Evolutionary conservation across 2,113 vertebrate species (phyloP).

Genomic region (Hylia prasina): DNA sequence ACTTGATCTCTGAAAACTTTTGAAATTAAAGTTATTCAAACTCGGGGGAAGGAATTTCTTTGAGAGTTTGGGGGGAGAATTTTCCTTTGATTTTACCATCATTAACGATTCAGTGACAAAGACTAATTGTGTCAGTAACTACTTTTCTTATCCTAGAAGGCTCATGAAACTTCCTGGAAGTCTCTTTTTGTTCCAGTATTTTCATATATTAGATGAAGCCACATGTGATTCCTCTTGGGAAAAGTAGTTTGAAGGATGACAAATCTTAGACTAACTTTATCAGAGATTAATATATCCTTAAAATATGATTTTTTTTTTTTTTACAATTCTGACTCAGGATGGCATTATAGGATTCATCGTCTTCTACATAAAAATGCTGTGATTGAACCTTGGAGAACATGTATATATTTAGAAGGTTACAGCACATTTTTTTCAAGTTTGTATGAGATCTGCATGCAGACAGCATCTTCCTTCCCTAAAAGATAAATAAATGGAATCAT

Average conservation of each 20-base stretch:
- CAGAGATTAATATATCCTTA: conserved; percentile 24
- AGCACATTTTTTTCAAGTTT: background rate
- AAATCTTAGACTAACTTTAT: background rate
- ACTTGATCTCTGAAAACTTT: background rate
- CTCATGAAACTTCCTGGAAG: background rate
- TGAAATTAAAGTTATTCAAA: background rate
- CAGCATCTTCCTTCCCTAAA: background rate
- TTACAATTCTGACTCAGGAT: background rate
- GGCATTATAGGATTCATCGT: background rate
- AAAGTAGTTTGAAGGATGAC: background rate
- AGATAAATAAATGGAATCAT: background rate
- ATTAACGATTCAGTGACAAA: background rate
- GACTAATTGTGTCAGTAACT: background rate
- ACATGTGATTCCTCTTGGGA: background rate
- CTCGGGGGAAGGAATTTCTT: background rate
- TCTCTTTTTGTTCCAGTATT: background rate
- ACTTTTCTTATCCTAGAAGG: background rate
- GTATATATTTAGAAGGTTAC: background rate
- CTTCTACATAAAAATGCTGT: background rate
- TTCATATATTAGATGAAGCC: conserved; percentile 30
- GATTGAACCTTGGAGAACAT: background rate
- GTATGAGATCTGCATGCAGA: background rate
- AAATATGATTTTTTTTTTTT: conserved; percentile 23
- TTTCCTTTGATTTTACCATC: background rate
- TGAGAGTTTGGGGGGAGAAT: accelerated